Conservation (phyloP, 2,888 invertebrate genomes). For the Lasioglossum figueresi region DNA sequence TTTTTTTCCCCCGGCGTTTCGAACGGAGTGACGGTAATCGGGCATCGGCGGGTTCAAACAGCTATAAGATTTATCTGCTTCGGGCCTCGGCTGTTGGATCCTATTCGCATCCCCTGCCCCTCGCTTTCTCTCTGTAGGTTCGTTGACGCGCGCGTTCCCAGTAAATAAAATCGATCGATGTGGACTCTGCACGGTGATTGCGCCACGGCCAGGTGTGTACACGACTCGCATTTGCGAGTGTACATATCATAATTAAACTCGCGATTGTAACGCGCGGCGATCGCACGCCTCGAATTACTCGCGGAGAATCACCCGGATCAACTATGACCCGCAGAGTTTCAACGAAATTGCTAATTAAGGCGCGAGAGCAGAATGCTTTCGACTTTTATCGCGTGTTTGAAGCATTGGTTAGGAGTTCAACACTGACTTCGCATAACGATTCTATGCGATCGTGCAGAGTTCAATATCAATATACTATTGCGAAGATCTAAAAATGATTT, state of each 20-base stretch:
- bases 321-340: slow-evolving; percentile 10
- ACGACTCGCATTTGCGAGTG: slow-evolving; percentile 48
- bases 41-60: slow-evolving; percentile 44
- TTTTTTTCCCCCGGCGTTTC: slow-evolving; percentile 34
- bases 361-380: neutral
- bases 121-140: neutral
- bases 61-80: slow-evolving; percentile 63
- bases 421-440: neutral
- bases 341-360: slow-evolving; percentile 33
- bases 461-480: neutral
- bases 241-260: slow-evolving; percentile 72
- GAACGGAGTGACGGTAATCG: slow-evolving; percentile 53
- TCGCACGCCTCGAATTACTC: slow-evolving; percentile 43
- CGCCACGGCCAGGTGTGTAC: slow-evolving; percentile 34
- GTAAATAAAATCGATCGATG: slow-evolving; percentile 67
- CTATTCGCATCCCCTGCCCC: slow-evolving; percentile 14
- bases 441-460: neutral
- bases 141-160: slow-evolving; percentile 26
- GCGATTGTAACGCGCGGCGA: slow-evolving; percentile 57
- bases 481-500: neutral
- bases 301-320: slow-evolving; percentile 41
- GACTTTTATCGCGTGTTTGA: neutral
- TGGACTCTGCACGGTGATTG: slow-evolving; percentile 59
- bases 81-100: neutral
- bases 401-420: neutral